Evolutionary conservation across 2,113 vertebrate species (phyloP).

Genomic region (Machaerirhynchus nigripectus): DNA sequence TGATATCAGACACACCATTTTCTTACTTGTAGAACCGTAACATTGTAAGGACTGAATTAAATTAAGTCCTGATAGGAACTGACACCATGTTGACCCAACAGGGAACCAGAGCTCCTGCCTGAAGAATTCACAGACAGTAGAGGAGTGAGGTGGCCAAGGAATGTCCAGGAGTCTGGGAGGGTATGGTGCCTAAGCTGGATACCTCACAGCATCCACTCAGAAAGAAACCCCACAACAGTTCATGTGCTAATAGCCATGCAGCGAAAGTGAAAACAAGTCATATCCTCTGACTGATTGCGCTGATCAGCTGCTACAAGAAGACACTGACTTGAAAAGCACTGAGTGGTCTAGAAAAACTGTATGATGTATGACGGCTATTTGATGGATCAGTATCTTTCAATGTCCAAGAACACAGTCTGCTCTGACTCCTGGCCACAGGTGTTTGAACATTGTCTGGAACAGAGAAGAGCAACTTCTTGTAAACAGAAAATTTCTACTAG

Average conservation of each 20-base stretch:
- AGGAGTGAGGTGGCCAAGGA: background rate
- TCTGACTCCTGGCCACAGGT: background rate
- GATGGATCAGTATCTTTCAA: background rate
- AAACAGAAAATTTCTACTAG: background rate
- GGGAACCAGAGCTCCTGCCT: background rate
- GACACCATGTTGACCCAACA: background rate
- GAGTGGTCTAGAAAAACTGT: background rate
- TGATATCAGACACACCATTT: background rate
- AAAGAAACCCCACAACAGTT: background rate
- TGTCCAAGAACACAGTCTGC: background rate
- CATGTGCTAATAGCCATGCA: background rate
- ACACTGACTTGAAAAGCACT: background rate
- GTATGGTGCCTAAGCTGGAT: background rate
- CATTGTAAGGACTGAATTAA: background rate
- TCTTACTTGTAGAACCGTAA: background rate
- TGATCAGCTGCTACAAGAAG: background rate
- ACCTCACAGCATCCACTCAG: background rate
- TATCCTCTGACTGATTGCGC: background rate
- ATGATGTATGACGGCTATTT: rapidly evolving
- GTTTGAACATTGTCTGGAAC: background rate
- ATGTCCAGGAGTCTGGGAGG: background rate
- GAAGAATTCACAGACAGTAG: background rate
- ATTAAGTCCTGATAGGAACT: background rate
- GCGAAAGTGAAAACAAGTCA: background rate
- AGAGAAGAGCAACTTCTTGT: background rate